Evolutionary conservation across 2,888 invertebrate species (phyloP), one percentile per base, ranked within the genome.

Genomic region (Agrotis exclamationis): DNA sequence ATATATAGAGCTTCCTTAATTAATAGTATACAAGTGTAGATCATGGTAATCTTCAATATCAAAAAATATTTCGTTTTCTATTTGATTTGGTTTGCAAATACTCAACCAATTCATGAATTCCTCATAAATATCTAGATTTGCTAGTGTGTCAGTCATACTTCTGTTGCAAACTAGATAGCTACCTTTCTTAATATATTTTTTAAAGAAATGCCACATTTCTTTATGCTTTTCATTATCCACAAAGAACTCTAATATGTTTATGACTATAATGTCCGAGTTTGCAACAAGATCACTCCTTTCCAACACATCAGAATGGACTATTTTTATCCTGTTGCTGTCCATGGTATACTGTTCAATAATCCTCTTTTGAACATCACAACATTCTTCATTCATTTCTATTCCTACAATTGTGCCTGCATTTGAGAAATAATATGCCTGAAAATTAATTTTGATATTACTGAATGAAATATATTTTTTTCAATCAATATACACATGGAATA

Each of bases 171-270:
- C 93, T n/a, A 97, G 84, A 76, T 97, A 94, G 48, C 96, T 95
- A 22, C 97, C 97, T 82, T 96, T 96, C 84, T 95, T 96, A 0
- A 97, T 89, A 81, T 95, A 89, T 68, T 95, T 92, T 74, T 95
- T 96, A 13, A 97, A 93, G 86, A 97, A 97, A 74, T 92, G 89
- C 97, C 97, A 97, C 80, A 97, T 96, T 80, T 96, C 89, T 75
- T 92, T 96, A 87, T 98, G 97, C 69, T 96, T 95, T 47, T 96
- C 95, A 67, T 92, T 88, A 54, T 97, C 91, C 72, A 97, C 92
- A 93, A 98, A 98, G 88, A 97, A 98, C 85, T 97, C 97, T 87
- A 98, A 96, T 3, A 97, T 97, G 92, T 98, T 98, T 83, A 98
- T 97, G 68, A 98, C 91, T 39, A 98, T 91, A 64, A 98, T 93